Conservation (phyloP, 2,113 vertebrate species). For the Jaculus jaculus region DNA sequence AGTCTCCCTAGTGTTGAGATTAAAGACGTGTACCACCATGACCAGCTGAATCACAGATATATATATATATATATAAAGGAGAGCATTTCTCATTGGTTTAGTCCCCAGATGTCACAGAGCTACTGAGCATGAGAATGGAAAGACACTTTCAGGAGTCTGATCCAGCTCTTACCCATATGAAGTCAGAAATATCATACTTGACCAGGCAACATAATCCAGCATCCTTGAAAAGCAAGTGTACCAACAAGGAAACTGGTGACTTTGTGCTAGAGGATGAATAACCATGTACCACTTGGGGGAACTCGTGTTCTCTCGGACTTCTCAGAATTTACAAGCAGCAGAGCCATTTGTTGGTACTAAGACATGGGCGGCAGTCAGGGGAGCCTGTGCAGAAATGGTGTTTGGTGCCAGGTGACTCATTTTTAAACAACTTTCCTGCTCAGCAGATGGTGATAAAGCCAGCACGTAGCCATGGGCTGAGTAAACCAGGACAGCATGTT, state of each 20-base stretch:
- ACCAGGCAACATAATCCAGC: neutral
- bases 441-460: conserved; percentile 57
- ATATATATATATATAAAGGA: neutral
- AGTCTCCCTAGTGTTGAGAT: too few relatives aligned
- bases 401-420: conserved; percentile 69
- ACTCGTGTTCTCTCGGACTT: neutral
- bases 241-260: neutral
- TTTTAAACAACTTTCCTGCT: conserved; percentile 57
- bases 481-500: conserved; percentile 55
- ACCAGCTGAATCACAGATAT: neutral
- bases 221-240: neutral
- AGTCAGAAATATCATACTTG: neutral
- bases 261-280: neutral
- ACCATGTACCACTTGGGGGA: neutral
- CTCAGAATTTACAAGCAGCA: neutral
- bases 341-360: neutral
- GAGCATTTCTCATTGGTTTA: neutral
- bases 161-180: neutral
- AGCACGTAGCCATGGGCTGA: conserved; percentile 43
- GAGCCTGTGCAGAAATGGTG: neutral
- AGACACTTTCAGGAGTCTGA: neutral
- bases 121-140: neutral
- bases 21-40: too few relatives aligned
- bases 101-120: neutral
- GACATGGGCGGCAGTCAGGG: neutral